phyloP scores from a whole-genome alignment of 2,888 invertebrate genomes.

The Tipula confusa region DNA sequence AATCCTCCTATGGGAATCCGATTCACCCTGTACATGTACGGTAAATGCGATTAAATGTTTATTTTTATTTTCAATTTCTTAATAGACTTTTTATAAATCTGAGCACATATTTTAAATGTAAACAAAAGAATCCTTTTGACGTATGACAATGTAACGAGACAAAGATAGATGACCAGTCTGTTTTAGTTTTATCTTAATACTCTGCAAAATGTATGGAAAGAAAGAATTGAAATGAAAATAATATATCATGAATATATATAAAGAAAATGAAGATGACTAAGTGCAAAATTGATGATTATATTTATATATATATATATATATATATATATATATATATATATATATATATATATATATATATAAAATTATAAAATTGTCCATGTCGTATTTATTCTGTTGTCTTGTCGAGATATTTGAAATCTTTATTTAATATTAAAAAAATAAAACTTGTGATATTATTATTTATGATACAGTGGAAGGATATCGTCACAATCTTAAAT shows the following conservation, averaged over 20 bases:
- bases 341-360: not conserved
- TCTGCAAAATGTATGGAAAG: not conserved
- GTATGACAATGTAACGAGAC: constrained; percentile 20
- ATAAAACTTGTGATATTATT: not conserved
- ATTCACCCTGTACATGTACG: no score
- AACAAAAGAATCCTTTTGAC: constrained; percentile 12
- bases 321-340: not conserved
- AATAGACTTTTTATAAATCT: not conserved
- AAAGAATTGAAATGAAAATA: not conserved
- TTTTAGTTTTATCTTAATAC: not conserved
- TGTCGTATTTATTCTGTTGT: constrained; percentile 20
- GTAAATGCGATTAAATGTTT: not conserved
- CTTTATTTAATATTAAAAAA: not conserved
- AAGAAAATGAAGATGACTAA: constrained; percentile 14
- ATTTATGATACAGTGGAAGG: not conserved
- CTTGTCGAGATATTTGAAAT: constrained; percentile 25
- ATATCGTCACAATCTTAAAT: not conserved
- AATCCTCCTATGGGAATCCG: no score
- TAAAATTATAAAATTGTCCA: not conserved
- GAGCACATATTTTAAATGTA: not conserved
- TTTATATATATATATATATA: not conserved
- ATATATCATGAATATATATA: not conserved
- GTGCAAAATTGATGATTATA: constrained; percentile 16
- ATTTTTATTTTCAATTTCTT: not conserved
- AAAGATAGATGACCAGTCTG: constrained; percentile 3